Evolutionary conservation across 2,797 vertebrate genomes (phyloP).

Genomic region (Hoplostethus mediterraneus): DNA sequence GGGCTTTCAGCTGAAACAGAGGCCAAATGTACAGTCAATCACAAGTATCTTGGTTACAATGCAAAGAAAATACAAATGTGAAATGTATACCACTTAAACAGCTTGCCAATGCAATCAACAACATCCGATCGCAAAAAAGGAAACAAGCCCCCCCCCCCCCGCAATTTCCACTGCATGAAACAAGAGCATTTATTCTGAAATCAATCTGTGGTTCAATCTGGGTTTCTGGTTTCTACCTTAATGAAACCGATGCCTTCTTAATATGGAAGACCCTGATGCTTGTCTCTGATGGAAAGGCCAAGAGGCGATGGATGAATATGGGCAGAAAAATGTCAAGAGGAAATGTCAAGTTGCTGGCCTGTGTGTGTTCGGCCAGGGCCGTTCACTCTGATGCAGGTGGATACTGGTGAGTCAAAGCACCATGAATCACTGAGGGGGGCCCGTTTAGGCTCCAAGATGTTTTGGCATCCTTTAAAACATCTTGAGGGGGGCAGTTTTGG

Average conservation of each 20-base stretch:
- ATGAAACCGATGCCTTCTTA: conserved; percentile 43
- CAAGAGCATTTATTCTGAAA: neutral
- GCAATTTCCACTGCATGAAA: conserved; percentile 17
- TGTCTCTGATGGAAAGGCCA: conserved; percentile 60
- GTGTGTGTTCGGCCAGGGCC: conserved; percentile 27
- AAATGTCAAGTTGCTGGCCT: conserved; percentile 72
- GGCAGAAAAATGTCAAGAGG: conserved; percentile 71
- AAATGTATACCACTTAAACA: neutral
- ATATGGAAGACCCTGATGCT: conserved; percentile 31
- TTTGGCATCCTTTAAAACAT: conserved; percentile 15
- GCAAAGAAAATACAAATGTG: neutral
- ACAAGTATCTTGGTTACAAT: neutral
- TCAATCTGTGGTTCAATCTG: conserved; percentile 39
- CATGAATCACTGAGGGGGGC: neutral
- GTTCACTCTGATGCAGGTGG: conserved; percentile 18
- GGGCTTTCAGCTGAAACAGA: neutral
- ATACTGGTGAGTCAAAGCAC: conserved; percentile 5
- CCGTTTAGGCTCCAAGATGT: conserved; percentile 6
- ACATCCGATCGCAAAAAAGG: neutral
- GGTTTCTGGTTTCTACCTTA: conserved; percentile 25
- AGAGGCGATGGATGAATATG: conserved; percentile 55
- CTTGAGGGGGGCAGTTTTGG: conserved; percentile 5
- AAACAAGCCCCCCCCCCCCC: neutral
- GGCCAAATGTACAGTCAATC: neutral
- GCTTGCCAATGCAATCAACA: conserved; percentile 27